Evolutionary conservation across 2,888 invertebrate genomes (phyloP).

Genomic region (Acronicta alni): DNA sequence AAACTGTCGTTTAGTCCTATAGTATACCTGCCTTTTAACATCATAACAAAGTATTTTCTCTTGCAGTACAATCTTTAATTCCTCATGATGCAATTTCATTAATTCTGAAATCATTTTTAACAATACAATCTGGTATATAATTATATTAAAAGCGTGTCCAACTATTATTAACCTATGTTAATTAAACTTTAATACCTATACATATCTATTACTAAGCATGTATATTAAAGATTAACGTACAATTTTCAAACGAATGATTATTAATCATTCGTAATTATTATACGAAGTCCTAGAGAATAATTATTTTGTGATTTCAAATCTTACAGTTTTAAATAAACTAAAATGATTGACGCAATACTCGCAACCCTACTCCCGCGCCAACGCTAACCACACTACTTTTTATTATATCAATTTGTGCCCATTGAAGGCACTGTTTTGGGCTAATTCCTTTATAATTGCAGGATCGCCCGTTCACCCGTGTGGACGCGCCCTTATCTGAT

Average conservation of each 20-base stretch:
- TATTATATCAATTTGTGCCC: slow-evolving; percentile 89
- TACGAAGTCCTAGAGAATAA: no score
- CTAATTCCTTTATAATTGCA: slow-evolving; percentile 88
- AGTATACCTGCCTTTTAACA: no score
- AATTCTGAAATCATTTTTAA: not conserved
- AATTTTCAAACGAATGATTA: not conserved
- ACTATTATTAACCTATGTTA: not conserved
- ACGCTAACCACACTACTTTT: slow-evolving; percentile 81
- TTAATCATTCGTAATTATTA: no score
- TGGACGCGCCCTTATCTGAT: slow-evolving; percentile 82
- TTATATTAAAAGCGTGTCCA: slow-evolving; percentile 1
- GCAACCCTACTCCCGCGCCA: slow-evolving; percentile 65
- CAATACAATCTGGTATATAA: not conserved
- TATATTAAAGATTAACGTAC: no score
- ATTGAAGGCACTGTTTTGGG: slow-evolving; percentile 86
- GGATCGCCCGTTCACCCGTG: slow-evolving; percentile 77
- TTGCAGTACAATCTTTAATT: not conserved
- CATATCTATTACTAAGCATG: no score
- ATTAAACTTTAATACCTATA: slow-evolving; percentile 1
- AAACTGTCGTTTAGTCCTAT: no score
- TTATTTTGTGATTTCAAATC: no score
- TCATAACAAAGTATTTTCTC: not conserved
- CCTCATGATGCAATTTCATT: slow-evolving; percentile 1
- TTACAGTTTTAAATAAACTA: not conserved
- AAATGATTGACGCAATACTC: not conserved